Conservation (phyloP, 1,140 invertebrate genomes). For the Littorina saxatilis region DNA sequence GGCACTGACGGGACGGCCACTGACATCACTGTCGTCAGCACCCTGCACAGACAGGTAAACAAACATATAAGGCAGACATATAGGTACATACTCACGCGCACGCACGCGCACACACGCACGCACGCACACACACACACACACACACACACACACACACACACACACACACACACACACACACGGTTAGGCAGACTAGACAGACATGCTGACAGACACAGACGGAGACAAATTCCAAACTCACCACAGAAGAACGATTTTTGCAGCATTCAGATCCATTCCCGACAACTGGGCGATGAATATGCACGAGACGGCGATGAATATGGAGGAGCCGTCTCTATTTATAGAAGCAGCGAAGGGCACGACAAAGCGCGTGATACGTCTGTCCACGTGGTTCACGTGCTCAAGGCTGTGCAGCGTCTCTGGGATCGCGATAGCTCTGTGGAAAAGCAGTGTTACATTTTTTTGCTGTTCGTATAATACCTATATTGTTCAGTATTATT, state of each 20-base stretch:
- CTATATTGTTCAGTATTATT: no score
- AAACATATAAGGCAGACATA: no score
- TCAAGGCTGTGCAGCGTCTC: conserved; percentile 51
- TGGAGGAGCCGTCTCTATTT: conserved; percentile 52
- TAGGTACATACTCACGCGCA: no score
- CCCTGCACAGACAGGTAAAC: no score
- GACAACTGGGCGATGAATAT: conserved; percentile 58
- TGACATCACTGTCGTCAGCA: conserved; percentile 61
- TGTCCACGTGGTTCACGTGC: conserved; percentile 51
- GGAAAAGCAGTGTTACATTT: no score
- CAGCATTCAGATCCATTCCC: conserved; percentile 42
- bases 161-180: conserved; percentile 7
- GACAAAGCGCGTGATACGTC: conserved; percentile 55
- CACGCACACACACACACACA: background rate
- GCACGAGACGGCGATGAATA: conserved; percentile 52
- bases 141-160: background rate
- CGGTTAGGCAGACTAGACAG: no score
- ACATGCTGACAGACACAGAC: no score
- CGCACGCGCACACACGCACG: no score
- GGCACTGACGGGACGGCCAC: conserved; percentile 66
- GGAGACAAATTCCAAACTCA: conserved; percentile 34
- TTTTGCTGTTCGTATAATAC: no score
- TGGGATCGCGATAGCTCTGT: conserved; percentile 60
- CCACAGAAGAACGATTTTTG: conserved; percentile 56
- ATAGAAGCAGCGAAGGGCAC: conserved; percentile 57